phyloP scores from a whole-genome alignment of 2,888 invertebrate species.

The Augochlorella aurata region DNA sequence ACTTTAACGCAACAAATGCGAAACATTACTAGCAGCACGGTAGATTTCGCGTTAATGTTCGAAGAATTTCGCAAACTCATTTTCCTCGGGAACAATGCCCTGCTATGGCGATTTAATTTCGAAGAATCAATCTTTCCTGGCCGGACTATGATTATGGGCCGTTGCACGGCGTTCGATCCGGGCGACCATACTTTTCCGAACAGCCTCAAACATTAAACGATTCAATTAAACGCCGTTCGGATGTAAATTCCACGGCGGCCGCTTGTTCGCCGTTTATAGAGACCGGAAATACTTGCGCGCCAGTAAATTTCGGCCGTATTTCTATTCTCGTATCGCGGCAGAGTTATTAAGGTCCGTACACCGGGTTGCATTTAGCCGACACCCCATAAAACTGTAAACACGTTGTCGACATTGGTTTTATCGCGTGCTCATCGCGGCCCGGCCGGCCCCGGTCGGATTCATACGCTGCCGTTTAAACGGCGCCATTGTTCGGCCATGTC shows the following conservation, averaged over 20 bases:
- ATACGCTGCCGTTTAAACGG: conserved; percentile 40
- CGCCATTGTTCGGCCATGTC: conserved; percentile 18
- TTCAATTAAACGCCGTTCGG: conserved; percentile 30
- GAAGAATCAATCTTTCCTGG: too few species aligned
- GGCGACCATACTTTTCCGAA: conserved; percentile 8
- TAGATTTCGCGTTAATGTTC: too few species aligned
- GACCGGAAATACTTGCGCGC: conserved; percentile 34
- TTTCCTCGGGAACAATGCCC: too few species aligned
- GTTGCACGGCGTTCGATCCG: background rate
- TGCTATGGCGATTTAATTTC: too few species aligned
- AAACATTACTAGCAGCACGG: too few species aligned
- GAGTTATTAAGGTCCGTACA: conserved; percentile 58
- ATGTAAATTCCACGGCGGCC: conserved; percentile 33
- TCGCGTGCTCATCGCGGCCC: conserved; percentile 59
- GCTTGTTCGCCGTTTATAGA: conserved; percentile 20
- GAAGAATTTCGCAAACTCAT: too few species aligned
- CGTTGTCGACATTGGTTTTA: conserved; percentile 66
- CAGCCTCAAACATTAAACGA: conserved; percentile 18
- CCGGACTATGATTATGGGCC: too few species aligned
- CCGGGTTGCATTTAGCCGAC: conserved; percentile 58
- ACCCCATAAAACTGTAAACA: conserved; percentile 69
- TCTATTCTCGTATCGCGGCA: conserved; percentile 56
- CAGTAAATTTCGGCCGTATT: conserved; percentile 49
- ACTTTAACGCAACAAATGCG: too few species aligned
- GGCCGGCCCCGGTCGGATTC: conserved; percentile 40